A percentile compares a stretch with the other conserved stretches of the same genome.
Conservation (phyloP, 2,888 invertebrate genomes). For the Drosophila meridionalis region DNA sequence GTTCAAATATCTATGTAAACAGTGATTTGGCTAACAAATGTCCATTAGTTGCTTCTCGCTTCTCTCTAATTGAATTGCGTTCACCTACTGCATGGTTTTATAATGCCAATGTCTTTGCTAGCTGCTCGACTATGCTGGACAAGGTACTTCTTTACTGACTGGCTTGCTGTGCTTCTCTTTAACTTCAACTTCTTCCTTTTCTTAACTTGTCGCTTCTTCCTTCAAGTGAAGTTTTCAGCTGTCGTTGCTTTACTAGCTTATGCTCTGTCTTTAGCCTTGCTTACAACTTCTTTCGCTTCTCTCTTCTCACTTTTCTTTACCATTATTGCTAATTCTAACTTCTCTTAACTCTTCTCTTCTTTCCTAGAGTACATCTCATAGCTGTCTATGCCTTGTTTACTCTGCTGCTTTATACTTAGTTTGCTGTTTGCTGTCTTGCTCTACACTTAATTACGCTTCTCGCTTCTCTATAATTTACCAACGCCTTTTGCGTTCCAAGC, state of each 20-base stretch:
- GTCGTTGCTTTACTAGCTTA: too few species aligned
- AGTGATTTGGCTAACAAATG: not conserved
- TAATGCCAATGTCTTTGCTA: too few species aligned
- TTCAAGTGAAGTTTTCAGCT: not conserved
- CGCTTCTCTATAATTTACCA: not conserved
- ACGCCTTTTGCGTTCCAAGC: not conserved
- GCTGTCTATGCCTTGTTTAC: not conserved
- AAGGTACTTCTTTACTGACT: too few species aligned
- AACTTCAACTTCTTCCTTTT: not conserved
- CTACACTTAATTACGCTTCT: not conserved
- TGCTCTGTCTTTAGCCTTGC: too few species aligned
- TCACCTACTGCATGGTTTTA: not conserved
- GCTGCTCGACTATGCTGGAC: too few species aligned
- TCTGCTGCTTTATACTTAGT: not conserved
- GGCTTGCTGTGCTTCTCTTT: not conserved
- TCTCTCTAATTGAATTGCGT: not conserved
- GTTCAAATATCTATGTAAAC: not conserved
- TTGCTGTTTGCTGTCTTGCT: not conserved
- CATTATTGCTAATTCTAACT: too few species aligned
- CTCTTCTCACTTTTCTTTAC: not conserved
- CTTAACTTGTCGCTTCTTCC: not conserved
- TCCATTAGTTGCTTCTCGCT: not conserved
- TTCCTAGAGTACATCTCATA: not conserved
- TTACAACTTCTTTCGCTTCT: not conserved
- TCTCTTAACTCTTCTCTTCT: not conserved